phyloP scores from a whole-genome alignment of 30 jellyfish, hydroid and myxozoan genomes.

The Chrysaora quinquecirrha region DNA sequence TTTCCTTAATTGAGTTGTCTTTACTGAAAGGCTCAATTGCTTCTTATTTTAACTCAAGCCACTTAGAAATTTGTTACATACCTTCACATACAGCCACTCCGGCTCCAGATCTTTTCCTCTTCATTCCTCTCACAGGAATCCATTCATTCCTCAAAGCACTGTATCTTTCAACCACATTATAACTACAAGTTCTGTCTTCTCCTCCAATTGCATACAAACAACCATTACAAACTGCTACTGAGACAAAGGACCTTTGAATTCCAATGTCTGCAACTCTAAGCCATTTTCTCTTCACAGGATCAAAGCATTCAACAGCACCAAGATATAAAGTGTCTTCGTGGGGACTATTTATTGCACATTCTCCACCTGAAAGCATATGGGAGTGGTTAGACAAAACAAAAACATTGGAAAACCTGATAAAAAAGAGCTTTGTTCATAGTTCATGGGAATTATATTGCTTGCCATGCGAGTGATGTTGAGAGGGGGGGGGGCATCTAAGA shows the following conservation, averaged over 20 bases:
- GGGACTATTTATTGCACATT: conserved; percentile 89
- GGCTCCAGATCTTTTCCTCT: conserved; percentile 94
- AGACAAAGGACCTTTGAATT: conserved; percentile 86
- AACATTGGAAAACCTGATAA: too few relatives aligned
- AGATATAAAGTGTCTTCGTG: conserved; percentile 92
- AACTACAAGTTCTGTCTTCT: conserved; percentile 89
- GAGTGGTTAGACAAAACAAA: too few relatives aligned
- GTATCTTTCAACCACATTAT: conserved; percentile 81
- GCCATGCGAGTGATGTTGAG: too few relatives aligned
- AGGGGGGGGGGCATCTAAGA: too few relatives aligned
- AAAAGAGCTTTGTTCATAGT: too few relatives aligned
- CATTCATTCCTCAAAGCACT: conserved; percentile 60
- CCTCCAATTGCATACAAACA: conserved; percentile 92
- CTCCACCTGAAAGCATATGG: conserved; percentile 68
- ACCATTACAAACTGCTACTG: conserved; percentile 94
- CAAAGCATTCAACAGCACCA: conserved; percentile 86
- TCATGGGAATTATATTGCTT: too few relatives aligned
- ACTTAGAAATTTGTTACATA: too few relatives aligned
- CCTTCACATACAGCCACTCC: conserved; percentile 93
- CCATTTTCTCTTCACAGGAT: conserved; percentile 81
- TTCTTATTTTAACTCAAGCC: too few relatives aligned
- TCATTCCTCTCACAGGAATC: conserved; percentile 76
- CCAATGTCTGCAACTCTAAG: conserved; percentile 85
- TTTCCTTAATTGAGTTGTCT: too few relatives aligned
- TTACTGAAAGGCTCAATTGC: too few relatives aligned